Base-by-base conservation (phyloP, 2,888 invertebrate species). In the Lithosia quadra region DNA sequence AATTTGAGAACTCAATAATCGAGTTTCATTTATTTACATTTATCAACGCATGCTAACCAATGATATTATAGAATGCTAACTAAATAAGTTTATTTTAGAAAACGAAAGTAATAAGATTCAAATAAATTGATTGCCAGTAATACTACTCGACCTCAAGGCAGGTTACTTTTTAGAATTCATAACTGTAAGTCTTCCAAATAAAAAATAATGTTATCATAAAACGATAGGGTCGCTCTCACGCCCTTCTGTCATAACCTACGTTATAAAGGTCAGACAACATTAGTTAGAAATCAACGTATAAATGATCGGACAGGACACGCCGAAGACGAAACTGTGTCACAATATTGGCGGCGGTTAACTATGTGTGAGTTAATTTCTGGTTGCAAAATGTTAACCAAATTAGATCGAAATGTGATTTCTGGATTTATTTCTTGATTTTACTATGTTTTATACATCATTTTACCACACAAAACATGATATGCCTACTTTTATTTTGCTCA, bases 141-240 rank as follows among this genome's bases (percentile, higher is more conserved):
- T 18, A 33, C 22, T 21, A 34, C 21, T 43, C 24, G 43, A 43
- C 61, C 61, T 34, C 53, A 33, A 21, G 28, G 53, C 49, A 53
- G 22, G 33, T 58, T n/a, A 36, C 22, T 56, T 21, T 59, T 64
- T 60, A 64, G 28, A 61, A 68, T 68, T 64, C 68, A 68, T 64
- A 64, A 68, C 68, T 56, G 63, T 33, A 18, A 60, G 13, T 63
- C 24, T 36, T 5, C 58, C 28, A 53, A 68, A 63, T 68, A 64
- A 68, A 68, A 68, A 64, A 53, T 60, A 64, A 68, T 64, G 55
- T 10, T n/a, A n/a, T 58, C 63, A 55, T 68, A 68, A 64, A 65
- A n/a, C 49, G 24, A 22, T 55, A 33, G 57, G 63, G 60, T 15
- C 28, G 36, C 60, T 43, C 43, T n/a, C 61, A 39, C 60, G 55